These are phyloP conservation scores for Papilio dardanus DNA, from an alignment of 1,140 invertebrate genomes.

Conservation along the genomic window DNA sequence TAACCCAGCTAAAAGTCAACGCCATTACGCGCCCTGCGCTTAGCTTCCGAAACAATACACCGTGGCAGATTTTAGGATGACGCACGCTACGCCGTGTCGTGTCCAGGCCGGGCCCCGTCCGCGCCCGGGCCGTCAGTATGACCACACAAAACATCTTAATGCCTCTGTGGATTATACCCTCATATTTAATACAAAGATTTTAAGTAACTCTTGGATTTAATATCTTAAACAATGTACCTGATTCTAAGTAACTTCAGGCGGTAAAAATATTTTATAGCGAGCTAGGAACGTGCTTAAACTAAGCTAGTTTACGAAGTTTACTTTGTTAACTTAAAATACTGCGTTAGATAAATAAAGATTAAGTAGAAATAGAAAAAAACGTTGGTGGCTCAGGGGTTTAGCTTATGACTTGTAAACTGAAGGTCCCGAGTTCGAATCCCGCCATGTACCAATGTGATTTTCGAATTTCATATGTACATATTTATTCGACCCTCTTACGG, in stretches of 20 bases:
- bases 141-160: too few species aligned
- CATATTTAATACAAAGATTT: constrained; percentile 56
- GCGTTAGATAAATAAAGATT: background rate
- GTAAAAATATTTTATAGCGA: constrained; percentile 46
- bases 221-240: constrained; percentile 51
- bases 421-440: too few species aligned
- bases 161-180: constrained; percentile 50
- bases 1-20: constrained; percentile 73
- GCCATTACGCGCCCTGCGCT: constrained; percentile 43
- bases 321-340: background rate
- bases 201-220: constrained; percentile 50
- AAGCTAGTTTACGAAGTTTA: background rate
- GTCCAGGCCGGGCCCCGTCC: too few species aligned
- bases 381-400: too few species aligned
- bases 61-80: too few species aligned
- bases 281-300: background rate
- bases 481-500: too few species aligned
- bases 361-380: background rate
- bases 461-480: too few species aligned
- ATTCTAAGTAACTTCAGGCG: constrained; percentile 50
- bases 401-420: too few species aligned
- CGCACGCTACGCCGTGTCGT: too few species aligned
- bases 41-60: constrained; percentile 63
- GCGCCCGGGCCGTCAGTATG: too few species aligned
- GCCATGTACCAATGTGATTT: too few species aligned